Percentiles rank a stretch among this genome's conserved stretches.
Conservation (phyloP, 2,113 vertebrate species). For the Thamnophis sirtalis region DNA sequence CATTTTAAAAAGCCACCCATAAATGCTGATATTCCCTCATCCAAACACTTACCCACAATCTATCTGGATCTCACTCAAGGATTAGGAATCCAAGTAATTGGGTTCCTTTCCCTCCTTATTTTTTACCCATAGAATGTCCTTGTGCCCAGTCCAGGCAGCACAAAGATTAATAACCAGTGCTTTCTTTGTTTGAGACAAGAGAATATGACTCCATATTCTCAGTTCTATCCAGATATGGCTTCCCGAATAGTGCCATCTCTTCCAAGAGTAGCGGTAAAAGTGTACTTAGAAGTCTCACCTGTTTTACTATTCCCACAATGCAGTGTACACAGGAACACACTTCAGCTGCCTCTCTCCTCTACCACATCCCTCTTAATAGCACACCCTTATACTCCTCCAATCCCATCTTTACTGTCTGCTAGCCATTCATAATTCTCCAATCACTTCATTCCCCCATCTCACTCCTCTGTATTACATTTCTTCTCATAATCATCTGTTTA, state of each 20-base stretch:
- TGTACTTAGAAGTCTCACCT: background rate
- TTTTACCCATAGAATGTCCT: background rate
- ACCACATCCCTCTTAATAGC: background rate
- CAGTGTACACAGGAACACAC: background rate
- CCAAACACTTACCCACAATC: background rate
- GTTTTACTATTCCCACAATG: background rate
- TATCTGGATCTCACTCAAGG: background rate
- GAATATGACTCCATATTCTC: background rate
- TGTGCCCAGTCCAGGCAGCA: background rate
- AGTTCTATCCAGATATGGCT: background rate
- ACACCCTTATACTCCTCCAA: background rate
- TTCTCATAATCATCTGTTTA: background rate
- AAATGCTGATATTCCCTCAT: background rate
- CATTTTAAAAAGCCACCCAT: background rate
- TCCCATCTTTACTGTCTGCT: background rate
- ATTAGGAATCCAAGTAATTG: background rate
- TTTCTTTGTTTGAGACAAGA: background rate
- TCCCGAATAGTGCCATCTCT: background rate
- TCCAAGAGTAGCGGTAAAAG: background rate
- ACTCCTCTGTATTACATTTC: background rate
- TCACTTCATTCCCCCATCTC: background rate
- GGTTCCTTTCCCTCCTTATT: background rate
- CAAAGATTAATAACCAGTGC: background rate
- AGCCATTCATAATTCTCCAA: background rate
- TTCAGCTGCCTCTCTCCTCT: background rate